Percentiles rank a stretch among this genome's conserved stretches.
Evolutionary conservation across 2,888 invertebrate genomes (phyloP).

Genomic region (Hedya salicella): DNA sequence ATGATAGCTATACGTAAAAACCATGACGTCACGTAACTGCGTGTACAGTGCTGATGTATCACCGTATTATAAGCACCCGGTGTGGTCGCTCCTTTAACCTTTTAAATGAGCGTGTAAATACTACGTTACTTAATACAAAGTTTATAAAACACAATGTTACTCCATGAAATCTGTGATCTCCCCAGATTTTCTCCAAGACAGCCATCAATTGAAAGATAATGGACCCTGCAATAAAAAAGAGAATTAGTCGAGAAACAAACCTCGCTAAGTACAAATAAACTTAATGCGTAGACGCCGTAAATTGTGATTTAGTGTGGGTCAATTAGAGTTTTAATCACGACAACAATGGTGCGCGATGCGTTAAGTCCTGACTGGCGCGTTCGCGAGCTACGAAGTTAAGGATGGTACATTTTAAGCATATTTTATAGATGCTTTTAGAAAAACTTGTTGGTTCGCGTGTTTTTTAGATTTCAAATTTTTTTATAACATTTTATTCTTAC

Average conservation of each 20-base stretch:
- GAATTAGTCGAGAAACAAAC: slow-evolving; percentile 43
- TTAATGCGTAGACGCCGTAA: slow-evolving; percentile 68
- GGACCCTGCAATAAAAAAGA: slow-evolving; percentile 29
- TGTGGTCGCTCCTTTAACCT: no score
- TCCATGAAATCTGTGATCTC: not conserved
- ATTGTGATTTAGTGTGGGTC: slow-evolving; percentile 83
- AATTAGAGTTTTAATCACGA: slow-evolving; percentile 84
- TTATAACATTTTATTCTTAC: no score
- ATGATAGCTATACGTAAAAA: no score
- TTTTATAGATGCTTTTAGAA: no score
- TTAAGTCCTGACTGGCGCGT: slow-evolving; percentile 73
- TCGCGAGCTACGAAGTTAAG: slow-evolving; percentile 36
- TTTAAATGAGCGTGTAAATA: no score
- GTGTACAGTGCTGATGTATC: no score
- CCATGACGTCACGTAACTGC: no score
- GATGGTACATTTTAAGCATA: slow-evolving; percentile 4
- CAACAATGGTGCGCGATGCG: slow-evolving; percentile 81
- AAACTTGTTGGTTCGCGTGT: no score
- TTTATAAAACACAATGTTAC: not conserved
- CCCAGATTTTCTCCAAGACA: not conserved
- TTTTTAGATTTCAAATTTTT: no score
- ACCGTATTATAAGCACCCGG: no score
- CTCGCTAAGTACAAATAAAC: slow-evolving; percentile 50
- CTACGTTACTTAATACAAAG: not conserved
- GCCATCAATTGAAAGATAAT: slow-evolving; percentile 12